A percentile compares a stretch with the other conserved stretches of the same genome.
Conservation (phyloP, 2,113 vertebrate species). For the Crotalus tigris region DNA sequence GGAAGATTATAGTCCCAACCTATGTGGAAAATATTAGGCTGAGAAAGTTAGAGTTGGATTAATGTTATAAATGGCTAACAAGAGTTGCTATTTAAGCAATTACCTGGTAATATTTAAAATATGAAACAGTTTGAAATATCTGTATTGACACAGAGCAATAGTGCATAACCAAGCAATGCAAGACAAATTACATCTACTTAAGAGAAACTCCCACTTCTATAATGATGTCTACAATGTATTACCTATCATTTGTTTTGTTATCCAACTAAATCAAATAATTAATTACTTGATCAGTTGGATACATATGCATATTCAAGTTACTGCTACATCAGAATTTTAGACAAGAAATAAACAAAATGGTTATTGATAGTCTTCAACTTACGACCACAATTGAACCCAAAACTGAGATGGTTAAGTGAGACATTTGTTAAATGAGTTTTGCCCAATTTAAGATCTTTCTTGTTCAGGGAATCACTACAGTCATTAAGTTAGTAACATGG, state of each 20-base stretch:
- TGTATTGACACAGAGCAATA: not conserved
- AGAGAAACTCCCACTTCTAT: not conserved
- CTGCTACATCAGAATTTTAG: slow-evolving; percentile 2
- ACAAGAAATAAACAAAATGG: not conserved
- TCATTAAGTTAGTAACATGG: not conserved
- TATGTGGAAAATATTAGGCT: not conserved
- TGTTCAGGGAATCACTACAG: not conserved
- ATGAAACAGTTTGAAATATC: not conserved
- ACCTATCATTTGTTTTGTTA: not conserved
- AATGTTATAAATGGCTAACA: not conserved
- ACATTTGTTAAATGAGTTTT: not conserved
- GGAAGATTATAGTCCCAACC: not conserved
- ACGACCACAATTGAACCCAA: not conserved
- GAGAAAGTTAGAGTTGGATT: not conserved
- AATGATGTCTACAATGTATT: not conserved
- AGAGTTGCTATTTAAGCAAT: not conserved
- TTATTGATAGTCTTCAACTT: not conserved
- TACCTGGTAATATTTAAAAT: not conserved
- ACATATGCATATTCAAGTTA: not conserved
- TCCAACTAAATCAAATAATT: not conserved
- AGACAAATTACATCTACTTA: not conserved
- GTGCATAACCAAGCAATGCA: not conserved
- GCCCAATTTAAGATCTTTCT: not conserved
- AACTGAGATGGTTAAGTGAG: not conserved
- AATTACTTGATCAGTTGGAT: not conserved